A percentile compares a stretch with the other conserved stretches of the same genome.
Evolutionary conservation across 2,113 vertebrate species (phyloP).

Genomic region (Lepus americanus): DNA sequence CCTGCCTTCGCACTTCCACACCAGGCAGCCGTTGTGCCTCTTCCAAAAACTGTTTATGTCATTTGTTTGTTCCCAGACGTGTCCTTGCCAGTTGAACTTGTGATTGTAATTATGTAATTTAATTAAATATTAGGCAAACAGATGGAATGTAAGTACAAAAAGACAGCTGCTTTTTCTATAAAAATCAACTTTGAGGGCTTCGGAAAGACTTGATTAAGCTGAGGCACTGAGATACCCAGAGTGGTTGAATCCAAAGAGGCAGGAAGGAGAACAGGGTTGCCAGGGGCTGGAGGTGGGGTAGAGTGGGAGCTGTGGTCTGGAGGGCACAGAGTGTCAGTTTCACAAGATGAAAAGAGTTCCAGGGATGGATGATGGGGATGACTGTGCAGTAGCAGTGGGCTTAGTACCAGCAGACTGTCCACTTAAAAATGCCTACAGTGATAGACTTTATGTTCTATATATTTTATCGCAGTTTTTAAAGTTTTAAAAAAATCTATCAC

Average conservation of each 20-base stretch:
- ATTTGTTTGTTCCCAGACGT: constrained; percentile 17
- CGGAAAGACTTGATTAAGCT: constrained; percentile 36
- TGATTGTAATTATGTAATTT: constrained; percentile 36
- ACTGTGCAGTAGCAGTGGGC: neutral
- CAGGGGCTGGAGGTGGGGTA: neutral
- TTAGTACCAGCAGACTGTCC: neutral
- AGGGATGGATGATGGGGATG: neutral
- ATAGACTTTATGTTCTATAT: neutral
- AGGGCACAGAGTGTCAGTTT: neutral
- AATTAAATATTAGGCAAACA: constrained; percentile 52
- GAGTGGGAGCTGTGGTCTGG: no score
- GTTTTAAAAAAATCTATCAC: neutral
- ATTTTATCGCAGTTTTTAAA: neutral
- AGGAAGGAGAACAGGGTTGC: neutral
- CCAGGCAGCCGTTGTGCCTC: neutral
- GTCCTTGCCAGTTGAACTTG: neutral
- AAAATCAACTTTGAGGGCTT: constrained; percentile 35
- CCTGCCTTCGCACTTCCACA: fast-evolving
- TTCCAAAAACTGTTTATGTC: neutral
- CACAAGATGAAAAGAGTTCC: neutral
- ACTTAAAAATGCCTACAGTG: neutral
- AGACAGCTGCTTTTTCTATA: constrained; percentile 36
- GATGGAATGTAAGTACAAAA: constrained; percentile 30
- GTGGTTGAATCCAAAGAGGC: neutral
- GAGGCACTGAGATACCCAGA: neutral